Conservation (phyloP, 2,888 invertebrate species). For the Stomorhina lunata region DNA sequence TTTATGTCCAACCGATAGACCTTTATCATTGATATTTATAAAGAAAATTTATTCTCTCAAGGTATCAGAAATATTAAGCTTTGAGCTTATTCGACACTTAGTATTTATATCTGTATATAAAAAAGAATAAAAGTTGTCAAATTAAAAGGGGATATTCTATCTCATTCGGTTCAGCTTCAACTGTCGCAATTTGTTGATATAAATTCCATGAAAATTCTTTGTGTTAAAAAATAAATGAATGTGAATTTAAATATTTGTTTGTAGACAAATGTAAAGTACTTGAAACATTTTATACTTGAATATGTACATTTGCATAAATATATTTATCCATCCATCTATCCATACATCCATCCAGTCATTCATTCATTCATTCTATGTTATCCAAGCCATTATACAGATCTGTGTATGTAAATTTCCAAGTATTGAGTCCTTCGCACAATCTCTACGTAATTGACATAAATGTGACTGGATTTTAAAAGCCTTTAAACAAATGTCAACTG, state of each 20-base stretch:
- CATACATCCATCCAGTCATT: background rate
- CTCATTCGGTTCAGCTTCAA: background rate
- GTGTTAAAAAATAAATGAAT: conserved; percentile 33
- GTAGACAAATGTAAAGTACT: conserved; percentile 34
- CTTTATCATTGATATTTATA: no score
- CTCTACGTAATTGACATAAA: conserved; percentile 61
- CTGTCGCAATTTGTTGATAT: conserved; percentile 25
- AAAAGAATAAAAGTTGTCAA: background rate
- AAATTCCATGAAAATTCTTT: conserved; percentile 22
- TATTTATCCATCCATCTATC: background rate
- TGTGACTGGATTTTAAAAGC: conserved; percentile 65
- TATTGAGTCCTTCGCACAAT: conserved; percentile 51
- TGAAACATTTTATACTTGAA: conserved; percentile 1
- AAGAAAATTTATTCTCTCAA: no score
- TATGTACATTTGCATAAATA: background rate
- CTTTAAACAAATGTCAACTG: conserved; percentile 56
- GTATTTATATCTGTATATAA: no score
- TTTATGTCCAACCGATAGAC: no score
- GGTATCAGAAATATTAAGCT: no score
- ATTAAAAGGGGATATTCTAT: background rate
- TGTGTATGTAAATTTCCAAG: background rate
- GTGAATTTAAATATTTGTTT: conserved; percentile 57
- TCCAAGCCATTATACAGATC: background rate
- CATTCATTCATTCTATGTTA: no score
- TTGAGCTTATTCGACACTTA: no score